Base-by-base conservation (phyloP, 2,888 invertebrate genomes). In the Netelia melanura region DNA sequence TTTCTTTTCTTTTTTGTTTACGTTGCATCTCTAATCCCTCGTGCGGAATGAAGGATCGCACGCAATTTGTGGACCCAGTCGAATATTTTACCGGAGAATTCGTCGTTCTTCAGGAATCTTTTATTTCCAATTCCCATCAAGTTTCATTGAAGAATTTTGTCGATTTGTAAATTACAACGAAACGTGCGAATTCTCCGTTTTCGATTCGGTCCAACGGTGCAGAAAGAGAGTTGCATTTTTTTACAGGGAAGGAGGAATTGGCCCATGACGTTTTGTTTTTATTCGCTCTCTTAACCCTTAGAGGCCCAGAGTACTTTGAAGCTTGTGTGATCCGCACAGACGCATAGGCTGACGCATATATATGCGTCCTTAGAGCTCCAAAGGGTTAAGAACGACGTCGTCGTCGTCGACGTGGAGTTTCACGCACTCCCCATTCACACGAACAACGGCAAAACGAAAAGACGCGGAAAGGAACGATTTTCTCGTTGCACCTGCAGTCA, bases 11-110 rank as follows among this genome's bases (percentile, higher is more conserved):
- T 62, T 83, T 83, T 70, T 65, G 62, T 76, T 70, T 44, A 80
- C 65, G 52, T 74, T 58, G 81, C 81, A 81, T 74, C 75, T 70
- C 48, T 71, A 61, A 58, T 62, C 83, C 78, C 67, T 61, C 67
- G 58, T 58, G 23, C 56, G 30, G 30, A 65, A 62, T 74, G 8
- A 74, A 81, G 21, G 58, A 72, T 11, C 58, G 58, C 44, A 23
- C 38, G 64, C 23, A 58, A 17, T 68, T 68, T 9, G 48, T 14
- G 58, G 21, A 17, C 9, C 17, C 1, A 0, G 58, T 10, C 58
- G 58, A 58, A 21, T 17, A 2, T 23, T 21, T 58, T 30, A 25
- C 23, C 72, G 80, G 48, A 72, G 72, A 74, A 72, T 81, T 74
- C 48, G 10, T 48, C 48, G 30, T 5, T 30, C 30, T 30, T 30